Evolutionary conservation across 1,140 invertebrate genomes (phyloP).

Genomic region (Solenopsis fugax): DNA sequence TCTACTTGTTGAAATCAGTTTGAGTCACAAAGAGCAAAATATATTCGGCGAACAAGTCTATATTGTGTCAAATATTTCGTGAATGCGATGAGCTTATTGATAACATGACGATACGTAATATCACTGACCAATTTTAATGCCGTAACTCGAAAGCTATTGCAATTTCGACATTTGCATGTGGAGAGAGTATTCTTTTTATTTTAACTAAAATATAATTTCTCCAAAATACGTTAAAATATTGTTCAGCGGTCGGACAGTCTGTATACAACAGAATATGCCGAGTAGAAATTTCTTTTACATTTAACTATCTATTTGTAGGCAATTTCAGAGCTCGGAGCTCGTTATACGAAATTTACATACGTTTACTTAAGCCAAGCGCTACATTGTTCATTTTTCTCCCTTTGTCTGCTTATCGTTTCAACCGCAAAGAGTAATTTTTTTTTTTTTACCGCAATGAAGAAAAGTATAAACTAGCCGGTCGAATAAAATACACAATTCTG

Average conservation of each 20-base stretch:
- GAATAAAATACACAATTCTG: constrained; percentile 17
- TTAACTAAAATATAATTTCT: constrained; percentile 4
- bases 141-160: neutral
- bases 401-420: neutral
- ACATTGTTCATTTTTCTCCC: neutral
- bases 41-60: neutral
- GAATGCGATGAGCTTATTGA: neutral
- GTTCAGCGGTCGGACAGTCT: neutral
- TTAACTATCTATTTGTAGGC: neutral
- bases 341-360: constrained; percentile 19
- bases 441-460: neutral
- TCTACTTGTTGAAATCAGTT: neutral
- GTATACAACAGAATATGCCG: neutral
- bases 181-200: neutral
- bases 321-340: constrained; percentile 12
- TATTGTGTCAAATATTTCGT: neutral
- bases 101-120: neutral
- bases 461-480: constrained; percentile 19
- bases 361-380: constrained; percentile 1
- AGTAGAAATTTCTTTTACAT: constrained; percentile 16
- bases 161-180: neutral
- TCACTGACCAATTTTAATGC: neutral
- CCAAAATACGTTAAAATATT: neutral
- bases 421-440: constrained; percentile 2
- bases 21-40: neutral